Percentiles rank a stretch among this genome's conserved stretches.
phyloP scores from a whole-genome alignment of 2,888 invertebrate genomes.

The Heliconius cydno region DNA sequence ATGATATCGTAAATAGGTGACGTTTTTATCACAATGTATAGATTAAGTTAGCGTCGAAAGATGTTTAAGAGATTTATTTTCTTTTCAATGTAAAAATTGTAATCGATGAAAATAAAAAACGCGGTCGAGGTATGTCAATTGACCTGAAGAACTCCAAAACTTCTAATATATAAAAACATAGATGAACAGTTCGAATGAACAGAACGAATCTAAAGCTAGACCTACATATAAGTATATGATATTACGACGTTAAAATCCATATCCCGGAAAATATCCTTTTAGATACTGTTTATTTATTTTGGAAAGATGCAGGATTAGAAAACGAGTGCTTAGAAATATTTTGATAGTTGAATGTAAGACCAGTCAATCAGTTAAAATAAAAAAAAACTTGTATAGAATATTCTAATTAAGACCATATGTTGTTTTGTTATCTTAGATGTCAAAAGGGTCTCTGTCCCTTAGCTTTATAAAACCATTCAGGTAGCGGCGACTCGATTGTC shows the following conservation, averaged over 20 bases:
- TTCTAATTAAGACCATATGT: conserved; percentile 4
- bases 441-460: conserved; percentile 9
- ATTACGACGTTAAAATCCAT: not conserved
- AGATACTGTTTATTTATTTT: not conserved
- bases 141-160: not conserved
- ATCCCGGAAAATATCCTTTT: not conserved
- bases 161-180: conserved; percentile 4
- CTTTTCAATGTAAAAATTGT: not conserved
- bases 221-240: not conserved
- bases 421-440: conserved; percentile 10
- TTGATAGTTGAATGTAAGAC: not conserved
- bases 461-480: conserved; percentile 2
- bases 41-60: conserved; percentile 9
- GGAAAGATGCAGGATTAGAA: not conserved
- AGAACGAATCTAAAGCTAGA: not conserved
- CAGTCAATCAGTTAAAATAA: not conserved
- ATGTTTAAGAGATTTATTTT: not conserved
- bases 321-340: not conserved
- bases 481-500: conserved; percentile 27
- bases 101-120: not conserved
- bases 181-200: too few relatives aligned
- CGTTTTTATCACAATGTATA: conserved; percentile 17
- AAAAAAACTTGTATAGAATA: not conserved
- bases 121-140: not conserved
- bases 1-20: conserved; percentile 21